Evolutionary conservation across 2,888 invertebrate species (phyloP).

Genomic region (Acheta domesticus): DNA sequence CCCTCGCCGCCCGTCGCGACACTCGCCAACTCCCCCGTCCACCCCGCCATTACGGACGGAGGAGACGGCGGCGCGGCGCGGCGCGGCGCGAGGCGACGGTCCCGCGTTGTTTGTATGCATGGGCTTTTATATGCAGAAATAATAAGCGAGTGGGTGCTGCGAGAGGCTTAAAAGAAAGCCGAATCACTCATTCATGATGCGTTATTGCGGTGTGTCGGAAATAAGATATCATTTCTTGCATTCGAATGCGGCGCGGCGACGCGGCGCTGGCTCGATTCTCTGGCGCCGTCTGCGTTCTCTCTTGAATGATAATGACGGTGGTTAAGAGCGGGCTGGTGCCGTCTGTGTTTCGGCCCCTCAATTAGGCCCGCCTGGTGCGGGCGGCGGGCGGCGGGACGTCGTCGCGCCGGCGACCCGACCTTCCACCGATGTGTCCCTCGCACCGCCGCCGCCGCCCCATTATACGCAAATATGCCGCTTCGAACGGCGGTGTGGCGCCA

Average conservation of each 20-base stretch:
- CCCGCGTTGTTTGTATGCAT: no score
- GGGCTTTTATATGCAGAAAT: background rate
- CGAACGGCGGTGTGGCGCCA: background rate
- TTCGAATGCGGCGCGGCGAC: background rate
- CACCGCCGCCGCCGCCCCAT: background rate
- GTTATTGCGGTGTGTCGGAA: background rate
- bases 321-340: background rate
- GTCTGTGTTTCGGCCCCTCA: background rate
- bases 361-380: background rate
- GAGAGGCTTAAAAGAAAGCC: background rate
- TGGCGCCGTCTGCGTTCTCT: background rate
- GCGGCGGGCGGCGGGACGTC: background rate
- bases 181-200: background rate
- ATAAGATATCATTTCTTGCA: constrained; percentile 7
- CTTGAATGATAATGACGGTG: background rate
- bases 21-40: no score
- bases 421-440: background rate
- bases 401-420: background rate
- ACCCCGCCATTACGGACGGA: no score
- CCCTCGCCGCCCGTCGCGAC: no score
- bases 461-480: constrained; percentile 18
- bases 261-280: background rate
- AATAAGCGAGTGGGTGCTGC: background rate
- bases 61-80: no score
- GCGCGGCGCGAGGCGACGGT: no score